Evolutionary conservation across 2,113 vertebrate genomes (phyloP).

Genomic region (Phyllopteryx taeniolatus): DNA sequence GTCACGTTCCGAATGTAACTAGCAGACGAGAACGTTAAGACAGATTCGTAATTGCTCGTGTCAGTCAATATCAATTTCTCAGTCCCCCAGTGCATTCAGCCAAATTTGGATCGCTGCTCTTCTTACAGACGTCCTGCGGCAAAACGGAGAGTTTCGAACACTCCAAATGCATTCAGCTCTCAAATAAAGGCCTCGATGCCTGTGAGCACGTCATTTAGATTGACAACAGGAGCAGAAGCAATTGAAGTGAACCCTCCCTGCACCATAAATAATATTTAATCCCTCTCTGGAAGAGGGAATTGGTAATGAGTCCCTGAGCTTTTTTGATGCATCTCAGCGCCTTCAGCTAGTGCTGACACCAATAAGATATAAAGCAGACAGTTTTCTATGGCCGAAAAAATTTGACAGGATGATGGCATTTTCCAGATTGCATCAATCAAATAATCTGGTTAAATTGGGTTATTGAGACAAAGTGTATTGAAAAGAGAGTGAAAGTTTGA

Average conservation of each 20-base stretch:
- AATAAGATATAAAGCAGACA: constrained; percentile 48
- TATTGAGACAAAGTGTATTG: constrained; percentile 14
- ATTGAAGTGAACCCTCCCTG: constrained; percentile 57
- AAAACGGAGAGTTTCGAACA: constrained; percentile 31
- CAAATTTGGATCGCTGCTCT: constrained; percentile 36
- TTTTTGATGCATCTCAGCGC: constrained; percentile 58
- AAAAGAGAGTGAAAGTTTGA: constrained; percentile 11
- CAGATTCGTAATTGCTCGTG: constrained; percentile 24
- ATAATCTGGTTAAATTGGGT: constrained; percentile 32
- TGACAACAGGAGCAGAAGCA: constrained; percentile 63
- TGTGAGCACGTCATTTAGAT: constrained; percentile 57
- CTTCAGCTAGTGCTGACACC: constrained; percentile 57
- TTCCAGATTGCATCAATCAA: constrained; percentile 53
- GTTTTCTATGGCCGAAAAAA: constrained; percentile 42
- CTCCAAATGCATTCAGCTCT: constrained; percentile 31
- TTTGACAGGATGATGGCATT: constrained; percentile 25
- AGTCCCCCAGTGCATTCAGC: constrained; percentile 11
- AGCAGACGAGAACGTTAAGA: constrained; percentile 14
- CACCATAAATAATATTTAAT: constrained; percentile 72
- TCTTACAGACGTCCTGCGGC: constrained; percentile 26
- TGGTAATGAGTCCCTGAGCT: constrained; percentile 53
- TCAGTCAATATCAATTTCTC: constrained; percentile 36
- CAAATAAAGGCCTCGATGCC: constrained; percentile 48
- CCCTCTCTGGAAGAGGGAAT: constrained; percentile 54
- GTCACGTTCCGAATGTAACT: neutral